Conservation (phyloP, 1,140 invertebrate species). For the Bombus consobrinus region DNA sequence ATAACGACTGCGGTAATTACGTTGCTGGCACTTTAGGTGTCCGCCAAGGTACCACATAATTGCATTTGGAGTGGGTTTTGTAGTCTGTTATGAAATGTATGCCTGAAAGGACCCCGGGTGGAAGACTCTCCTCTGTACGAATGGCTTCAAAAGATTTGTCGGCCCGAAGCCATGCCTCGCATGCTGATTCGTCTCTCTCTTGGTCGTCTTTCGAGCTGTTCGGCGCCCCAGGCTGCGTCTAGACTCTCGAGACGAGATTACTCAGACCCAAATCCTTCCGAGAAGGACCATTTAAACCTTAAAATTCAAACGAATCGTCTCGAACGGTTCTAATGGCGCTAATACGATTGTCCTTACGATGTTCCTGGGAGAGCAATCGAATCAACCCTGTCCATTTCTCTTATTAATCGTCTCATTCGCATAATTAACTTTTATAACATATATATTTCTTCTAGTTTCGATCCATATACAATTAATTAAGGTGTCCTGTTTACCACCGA, state of each 20-base stretch:
- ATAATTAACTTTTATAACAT: background rate
- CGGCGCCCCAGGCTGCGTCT: constrained; percentile 46
- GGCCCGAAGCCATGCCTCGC: constrained; percentile 41
- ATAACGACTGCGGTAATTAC: constrained; percentile 35
- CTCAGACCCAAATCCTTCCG: constrained; percentile 46
- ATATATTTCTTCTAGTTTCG: background rate
- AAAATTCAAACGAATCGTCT: constrained; percentile 38
- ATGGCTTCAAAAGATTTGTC: constrained; percentile 43
- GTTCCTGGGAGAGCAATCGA: background rate
- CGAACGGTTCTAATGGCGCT: constrained; percentile 43
- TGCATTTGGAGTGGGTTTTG: constrained; percentile 25
- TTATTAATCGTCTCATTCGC: background rate
- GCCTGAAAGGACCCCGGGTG: constrained; percentile 4
- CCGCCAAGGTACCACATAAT: constrained; percentile 33
- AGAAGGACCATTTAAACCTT: constrained; percentile 55
- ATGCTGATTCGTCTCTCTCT: constrained; percentile 48
- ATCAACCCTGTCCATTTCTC: background rate
- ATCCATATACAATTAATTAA: background rate
- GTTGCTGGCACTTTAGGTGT: constrained; percentile 33
- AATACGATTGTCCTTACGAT: constrained; percentile 30
- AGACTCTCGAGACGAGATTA: constrained; percentile 53
- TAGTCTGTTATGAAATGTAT: constrained; percentile 24
- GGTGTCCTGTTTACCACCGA: no score
- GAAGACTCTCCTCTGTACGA: constrained; percentile 2
- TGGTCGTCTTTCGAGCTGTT: constrained; percentile 33